Percentiles rank a stretch among this genome's conserved stretches.
phyloP scores from a whole-genome alignment of 2,113 vertebrate species.

The Indicator indicator region DNA sequence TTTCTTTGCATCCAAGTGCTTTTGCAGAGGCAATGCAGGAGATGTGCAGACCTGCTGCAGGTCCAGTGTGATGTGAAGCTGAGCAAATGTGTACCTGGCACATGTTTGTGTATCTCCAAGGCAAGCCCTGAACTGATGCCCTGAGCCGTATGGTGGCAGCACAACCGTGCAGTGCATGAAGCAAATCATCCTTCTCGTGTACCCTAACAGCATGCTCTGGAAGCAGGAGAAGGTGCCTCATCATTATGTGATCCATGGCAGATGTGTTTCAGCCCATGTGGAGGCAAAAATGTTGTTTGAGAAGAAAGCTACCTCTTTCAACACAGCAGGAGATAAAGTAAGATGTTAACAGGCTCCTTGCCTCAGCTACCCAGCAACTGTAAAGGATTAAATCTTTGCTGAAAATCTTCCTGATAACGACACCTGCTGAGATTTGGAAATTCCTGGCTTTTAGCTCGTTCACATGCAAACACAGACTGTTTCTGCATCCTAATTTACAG shows the following conservation, averaged over 20 bases:
- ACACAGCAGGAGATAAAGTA: constrained; percentile 27
- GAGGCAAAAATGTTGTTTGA: constrained; percentile 6
- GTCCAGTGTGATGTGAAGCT: not conserved
- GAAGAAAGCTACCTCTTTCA: constrained; percentile 37
- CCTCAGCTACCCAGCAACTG: not conserved
- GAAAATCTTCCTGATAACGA: constrained; percentile 40
- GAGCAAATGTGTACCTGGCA: not conserved
- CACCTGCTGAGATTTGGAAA: constrained; percentile 36
- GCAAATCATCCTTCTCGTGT: not conserved
- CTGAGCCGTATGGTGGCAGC: not conserved
- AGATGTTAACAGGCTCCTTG: constrained; percentile 35
- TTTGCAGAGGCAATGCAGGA: not conserved
- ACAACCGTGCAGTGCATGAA: not conserved
- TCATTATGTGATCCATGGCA: not conserved
- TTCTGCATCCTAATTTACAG: not conserved
- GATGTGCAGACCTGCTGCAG: not conserved
- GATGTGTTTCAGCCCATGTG: not conserved
- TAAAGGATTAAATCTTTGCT: constrained; percentile 18
- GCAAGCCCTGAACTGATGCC: not conserved
- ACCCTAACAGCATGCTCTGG: not conserved
- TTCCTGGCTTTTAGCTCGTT: not conserved
- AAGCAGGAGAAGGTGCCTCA: not conserved
- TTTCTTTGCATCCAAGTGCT: not conserved
- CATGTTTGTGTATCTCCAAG: rapidly evolving
- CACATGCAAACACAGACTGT: not conserved